Base-by-base conservation (phyloP, 2,113 vertebrate genomes). In the Pelodiscus sinensis region DNA sequence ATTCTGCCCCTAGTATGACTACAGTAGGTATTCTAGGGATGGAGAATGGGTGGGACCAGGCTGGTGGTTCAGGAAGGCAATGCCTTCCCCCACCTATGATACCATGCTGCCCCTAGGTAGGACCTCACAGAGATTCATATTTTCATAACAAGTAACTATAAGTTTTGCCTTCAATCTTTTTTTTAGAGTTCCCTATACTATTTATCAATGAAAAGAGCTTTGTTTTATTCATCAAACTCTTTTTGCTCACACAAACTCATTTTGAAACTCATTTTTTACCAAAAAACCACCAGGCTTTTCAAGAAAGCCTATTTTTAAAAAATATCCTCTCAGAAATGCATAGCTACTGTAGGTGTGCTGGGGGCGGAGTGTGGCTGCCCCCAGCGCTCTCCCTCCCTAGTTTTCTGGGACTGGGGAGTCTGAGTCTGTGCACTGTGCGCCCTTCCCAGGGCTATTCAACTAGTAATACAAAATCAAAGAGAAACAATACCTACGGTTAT, bases 241-340 rank as follows among this genome's bases (percentile, higher is more conserved):
- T 22, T 22, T 44, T 35, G 71, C 14, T 65, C 12, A 10, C 35
- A 75, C 11, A 44, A 82, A 51, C 24, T 57, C 77, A 71, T 2
- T 87, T 44, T 88, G 79, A 79, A 79, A 92, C n/a, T n/a, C n/a
- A n/a, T n/a, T n/a, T 25, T 88, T 85, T 71, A 44, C 24, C 82
- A 56, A 89, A 87, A n/a, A 89, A 92, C 54, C 62, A 79, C 71
- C 25, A 68, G 13, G 29, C 13, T 75, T 44, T 75, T 38, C 4
- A 68, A 71, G 87, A 94, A 81, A 77, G 31, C 52, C 52, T 54
- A 14, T 44, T 44, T 44, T 44, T 44, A 44, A 44, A 44, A 44
- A 44, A 44, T 44, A 77, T 44, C 38, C 1, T 91, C 79, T 85
- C 65, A 84, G 65, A 90, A 92, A 29, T 18, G 73, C 75, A 78